Base-by-base conservation (phyloP, 2,888 invertebrate species). In the Cantharis flavilabris region DNA sequence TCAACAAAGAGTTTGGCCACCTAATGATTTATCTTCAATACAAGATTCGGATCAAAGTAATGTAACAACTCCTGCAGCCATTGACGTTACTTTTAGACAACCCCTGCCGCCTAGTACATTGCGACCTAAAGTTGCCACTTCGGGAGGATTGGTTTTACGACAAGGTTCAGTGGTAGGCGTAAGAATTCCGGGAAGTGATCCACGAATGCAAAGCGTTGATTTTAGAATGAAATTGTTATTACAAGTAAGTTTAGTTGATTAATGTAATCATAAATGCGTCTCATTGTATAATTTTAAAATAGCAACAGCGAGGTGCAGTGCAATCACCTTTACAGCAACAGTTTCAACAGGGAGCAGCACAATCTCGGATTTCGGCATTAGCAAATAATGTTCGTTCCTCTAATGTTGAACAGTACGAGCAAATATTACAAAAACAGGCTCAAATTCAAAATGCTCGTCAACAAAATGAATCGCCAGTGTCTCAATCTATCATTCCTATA, bases 31-130 rank as follows among this genome's bases (percentile, higher is more conserved):
- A 14, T 73, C 72, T 14, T 73, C 72, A 33, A 23, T 67, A 67
- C 85, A 84, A 74, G 79, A 89, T 85, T 23, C 82, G n/a, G 86
- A 86, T 64, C 84, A 83, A 62, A 79, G 81, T 16, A 72, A 81
- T 20, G 69, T 82, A 83, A 7, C 73, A 62, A 84, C 84, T 9
- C 84, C 83, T 18, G 83, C 86, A 82, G 75, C 88, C 83, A 90
- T 90, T 0, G 93, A 92, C 64, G 91, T 91, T 75, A 93, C 92
- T 30, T 94, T 93, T 87, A 90, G 94, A 10, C 94, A 93, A 82
- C 94, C 94, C 10, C 88, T 94, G 82, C 94, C 94, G 10, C 82
- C 82, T 69, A 89, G 90, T 79, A 89, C 90, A 65, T 88, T 89
- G 9, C 88, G 91, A 81, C 90, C 91, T 7, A 88, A 91, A 78